Base-by-base conservation (phyloP, 1,140 invertebrate genomes). In the Pseudoatta argentina region DNA sequence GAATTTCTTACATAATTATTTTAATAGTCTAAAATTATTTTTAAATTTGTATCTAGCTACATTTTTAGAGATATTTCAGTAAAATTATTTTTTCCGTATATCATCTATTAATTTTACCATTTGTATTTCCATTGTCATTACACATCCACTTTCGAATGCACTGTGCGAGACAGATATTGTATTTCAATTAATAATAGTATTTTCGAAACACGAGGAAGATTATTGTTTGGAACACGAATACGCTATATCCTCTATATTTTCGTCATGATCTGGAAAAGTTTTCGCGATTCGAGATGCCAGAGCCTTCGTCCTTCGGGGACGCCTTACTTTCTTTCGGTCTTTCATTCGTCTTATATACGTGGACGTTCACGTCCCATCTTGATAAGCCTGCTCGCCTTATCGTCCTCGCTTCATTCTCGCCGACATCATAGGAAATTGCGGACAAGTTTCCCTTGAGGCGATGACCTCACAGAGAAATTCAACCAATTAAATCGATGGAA, bases 391-490 rank as follows among this genome's bases (percentile, higher is more conserved):
- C 57, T 73, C 63, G 55, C 34, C 39, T 83, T 83, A 83, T 83
- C 79, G 55, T n/a, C 55, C 27, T 83, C 39, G 73, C 79, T 83
- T 83, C 79, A 75, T 83, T 83, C 59, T 77, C 61, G 30, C 69
- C 71, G 67, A 89, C 79, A 89, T 86, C 85, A 87, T 89, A 88
- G 72, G 88, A 90, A 92, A 92, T 93, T 92, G 87, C 92, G 75
- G 85, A 85, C 64, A 93, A 94, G 91, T 93, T 94, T 93, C 87
- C 72, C 75, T 39, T 71, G 59, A 82, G 86, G 86, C 34, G 76
- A 72, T 73, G 88, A 85, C 89, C 76, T 79, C 81, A 90, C 90
- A 90, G 89, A 91, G 89, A 93, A 93, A 92, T 93, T 93, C 77
- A 71, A 87, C 86, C 87, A 92, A 93, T 93, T 93, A 93, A 69